Evolutionary conservation across 2,888 invertebrate species (phyloP).

Genomic region (Amphimallon solstitiale): DNA sequence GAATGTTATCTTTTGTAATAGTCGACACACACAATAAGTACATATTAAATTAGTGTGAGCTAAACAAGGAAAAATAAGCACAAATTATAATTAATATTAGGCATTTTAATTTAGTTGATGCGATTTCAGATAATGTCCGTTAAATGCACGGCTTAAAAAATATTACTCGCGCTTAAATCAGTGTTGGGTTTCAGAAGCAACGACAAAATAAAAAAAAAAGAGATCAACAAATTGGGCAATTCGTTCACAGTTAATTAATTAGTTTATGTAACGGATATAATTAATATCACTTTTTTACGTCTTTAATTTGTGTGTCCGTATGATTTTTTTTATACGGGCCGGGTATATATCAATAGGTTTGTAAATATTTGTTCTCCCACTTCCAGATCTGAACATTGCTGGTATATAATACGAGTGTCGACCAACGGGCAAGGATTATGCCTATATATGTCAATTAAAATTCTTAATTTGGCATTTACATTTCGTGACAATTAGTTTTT

Average conservation of each 20-base stretch:
- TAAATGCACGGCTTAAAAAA: constrained; percentile 13
- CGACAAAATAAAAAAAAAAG: constrained; percentile 15
- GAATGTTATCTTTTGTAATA: background rate
- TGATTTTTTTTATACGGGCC: background rate
- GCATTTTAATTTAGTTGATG: constrained; percentile 22
- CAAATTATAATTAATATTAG: constrained; percentile 10
- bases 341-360: too few relatives aligned
- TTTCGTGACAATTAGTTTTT: too few relatives aligned
- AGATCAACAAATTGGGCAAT: constrained; percentile 16
- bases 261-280: constrained; percentile 25
- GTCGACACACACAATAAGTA: constrained; percentile 6
- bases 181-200: background rate
- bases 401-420: background rate
- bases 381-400: background rate
- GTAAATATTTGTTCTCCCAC: constrained; percentile 1
- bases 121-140: constrained; percentile 29
- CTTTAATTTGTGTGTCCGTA: constrained; percentile 10
- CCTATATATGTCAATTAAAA: background rate
- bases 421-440: background rate
- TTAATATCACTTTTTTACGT: constrained; percentile 10
- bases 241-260: constrained; percentile 26
- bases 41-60: background rate
- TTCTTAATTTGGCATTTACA: too few relatives aligned
- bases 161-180: constrained; percentile 14
- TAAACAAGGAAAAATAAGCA: background rate